Percentiles rank a stretch among this genome's conserved stretches.
These are phyloP conservation scores for Champsocephalus gunnari DNA, from an alignment of 2,797 vertebrate genomes.

Conservation along the genomic window DNA sequence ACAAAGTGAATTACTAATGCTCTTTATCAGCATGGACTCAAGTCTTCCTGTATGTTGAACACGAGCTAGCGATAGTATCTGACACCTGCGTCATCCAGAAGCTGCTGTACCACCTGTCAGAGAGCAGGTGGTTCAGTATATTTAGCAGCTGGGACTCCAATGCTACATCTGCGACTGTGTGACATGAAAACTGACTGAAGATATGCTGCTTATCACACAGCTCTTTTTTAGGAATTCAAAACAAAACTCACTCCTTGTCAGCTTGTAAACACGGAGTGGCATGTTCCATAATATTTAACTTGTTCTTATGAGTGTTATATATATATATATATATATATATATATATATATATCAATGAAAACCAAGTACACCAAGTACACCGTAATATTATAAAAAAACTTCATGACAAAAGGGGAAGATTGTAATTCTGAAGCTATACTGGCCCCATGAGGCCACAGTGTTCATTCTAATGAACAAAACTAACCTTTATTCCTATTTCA, in stretches of 20 bases:
- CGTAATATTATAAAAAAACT: too few relatives aligned
- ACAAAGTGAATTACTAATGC: neutral
- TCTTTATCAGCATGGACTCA: neutral
- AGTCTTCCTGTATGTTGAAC: neutral
- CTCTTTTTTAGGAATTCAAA: slow-evolving; percentile 21
- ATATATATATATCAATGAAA: neutral
- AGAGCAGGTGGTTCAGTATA: slow-evolving; percentile 38
- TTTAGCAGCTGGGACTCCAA: slow-evolving; percentile 52
- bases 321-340: too few relatives aligned
- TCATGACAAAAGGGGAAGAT: too few relatives aligned
- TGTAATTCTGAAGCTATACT: neutral
- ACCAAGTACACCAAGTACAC: neutral
- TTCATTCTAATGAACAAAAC: neutral
- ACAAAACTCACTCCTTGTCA: slow-evolving; percentile 32
- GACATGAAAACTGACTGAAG: slow-evolving; percentile 28
- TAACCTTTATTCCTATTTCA: neutral
- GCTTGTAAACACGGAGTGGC: slow-evolving; percentile 65
- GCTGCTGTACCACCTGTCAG: slow-evolving; percentile 27
- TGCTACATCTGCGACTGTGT: slow-evolving; percentile 34
- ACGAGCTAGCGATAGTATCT: neutral
- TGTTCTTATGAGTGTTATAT: slow-evolving; percentile 8
- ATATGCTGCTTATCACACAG: slow-evolving; percentile 52
- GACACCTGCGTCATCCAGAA: slow-evolving; percentile 25
- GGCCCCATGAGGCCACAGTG: slow-evolving; percentile 10
- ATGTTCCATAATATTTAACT: slow-evolving; percentile 75